Evolutionary conservation across 2,113 vertebrate genomes (phyloP).

Genomic region (Platysternon megacephalum): DNA sequence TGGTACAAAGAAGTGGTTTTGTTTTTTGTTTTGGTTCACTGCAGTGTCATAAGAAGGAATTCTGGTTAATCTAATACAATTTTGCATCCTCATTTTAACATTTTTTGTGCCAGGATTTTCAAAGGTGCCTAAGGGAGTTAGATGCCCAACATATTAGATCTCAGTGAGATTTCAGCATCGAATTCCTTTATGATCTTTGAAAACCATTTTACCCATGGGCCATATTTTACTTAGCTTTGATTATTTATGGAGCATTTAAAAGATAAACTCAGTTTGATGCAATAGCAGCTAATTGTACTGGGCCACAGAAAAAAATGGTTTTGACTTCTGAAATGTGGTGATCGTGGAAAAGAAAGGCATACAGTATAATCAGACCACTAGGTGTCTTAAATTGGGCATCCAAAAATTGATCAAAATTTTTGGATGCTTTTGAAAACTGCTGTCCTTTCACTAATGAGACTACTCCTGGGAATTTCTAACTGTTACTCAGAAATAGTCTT

Average conservation of each 20-base stretch:
- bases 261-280: not conserved
- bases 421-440: not conserved
- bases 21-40: not conserved
- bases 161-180: not conserved
- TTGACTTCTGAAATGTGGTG: accelerated
- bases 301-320: not conserved
- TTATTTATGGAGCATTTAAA: not conserved
- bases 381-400: not conserved
- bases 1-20: not conserved
- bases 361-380: not conserved
- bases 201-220: not conserved
- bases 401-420: accelerated
- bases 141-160: not conserved
- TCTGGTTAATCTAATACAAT: accelerated
- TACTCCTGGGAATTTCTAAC: not conserved
- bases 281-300: not conserved
- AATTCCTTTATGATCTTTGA: not conserved
- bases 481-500: not conserved
- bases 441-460: not conserved
- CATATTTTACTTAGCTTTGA: not conserved
- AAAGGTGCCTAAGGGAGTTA: not conserved
- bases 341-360: not conserved
- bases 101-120: accelerated
- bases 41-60: not conserved
- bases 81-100: not conserved